phyloP scores from a whole-genome alignment of 2,888 invertebrate genomes.

The Watsonalla cultraria region DNA sequence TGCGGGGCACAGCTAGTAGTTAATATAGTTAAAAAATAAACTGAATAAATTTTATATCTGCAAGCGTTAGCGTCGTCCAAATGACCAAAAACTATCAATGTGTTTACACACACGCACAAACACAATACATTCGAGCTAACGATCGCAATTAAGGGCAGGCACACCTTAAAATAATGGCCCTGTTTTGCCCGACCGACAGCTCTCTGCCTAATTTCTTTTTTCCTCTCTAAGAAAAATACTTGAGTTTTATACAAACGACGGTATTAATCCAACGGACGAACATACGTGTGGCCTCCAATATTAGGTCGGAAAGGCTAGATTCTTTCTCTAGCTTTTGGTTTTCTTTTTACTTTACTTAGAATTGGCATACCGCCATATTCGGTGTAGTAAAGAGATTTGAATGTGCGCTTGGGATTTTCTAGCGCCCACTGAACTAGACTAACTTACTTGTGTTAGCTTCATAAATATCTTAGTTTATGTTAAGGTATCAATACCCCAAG shows the following conservation, averaged over 20 bases:
- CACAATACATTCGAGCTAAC: constrained; percentile 34
- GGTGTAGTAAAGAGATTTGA: not conserved
- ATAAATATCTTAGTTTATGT: too few relatives aligned
- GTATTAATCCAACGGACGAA: constrained; percentile 14
- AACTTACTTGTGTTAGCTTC: not conserved
- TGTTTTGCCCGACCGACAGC: constrained; percentile 39
- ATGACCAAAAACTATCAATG: not conserved
- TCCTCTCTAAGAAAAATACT: constrained; percentile 10
- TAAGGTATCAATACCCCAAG: not conserved
- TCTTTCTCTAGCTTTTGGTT: not conserved
- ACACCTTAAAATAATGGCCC: constrained; percentile 50
- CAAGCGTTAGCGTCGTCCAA: not conserved
- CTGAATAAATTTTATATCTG: too few relatives aligned
- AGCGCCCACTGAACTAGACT: not conserved
- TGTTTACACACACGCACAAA: constrained; percentile 10
- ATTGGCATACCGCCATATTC: not conserved
- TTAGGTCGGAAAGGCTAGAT: not conserved
- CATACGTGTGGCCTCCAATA: not conserved
- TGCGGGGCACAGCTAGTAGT: too few relatives aligned
- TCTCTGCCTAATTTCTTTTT: constrained; percentile 35
- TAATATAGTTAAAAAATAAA: too few relatives aligned
- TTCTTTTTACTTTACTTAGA: not conserved
- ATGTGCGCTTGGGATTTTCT: not conserved
- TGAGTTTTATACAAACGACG: constrained; percentile 8
- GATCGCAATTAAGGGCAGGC: constrained; percentile 45